These are phyloP conservation scores for Carterocephalus palaemon DNA, from an alignment of 2,888 invertebrate genomes.

Conservation along the genomic window DNA sequence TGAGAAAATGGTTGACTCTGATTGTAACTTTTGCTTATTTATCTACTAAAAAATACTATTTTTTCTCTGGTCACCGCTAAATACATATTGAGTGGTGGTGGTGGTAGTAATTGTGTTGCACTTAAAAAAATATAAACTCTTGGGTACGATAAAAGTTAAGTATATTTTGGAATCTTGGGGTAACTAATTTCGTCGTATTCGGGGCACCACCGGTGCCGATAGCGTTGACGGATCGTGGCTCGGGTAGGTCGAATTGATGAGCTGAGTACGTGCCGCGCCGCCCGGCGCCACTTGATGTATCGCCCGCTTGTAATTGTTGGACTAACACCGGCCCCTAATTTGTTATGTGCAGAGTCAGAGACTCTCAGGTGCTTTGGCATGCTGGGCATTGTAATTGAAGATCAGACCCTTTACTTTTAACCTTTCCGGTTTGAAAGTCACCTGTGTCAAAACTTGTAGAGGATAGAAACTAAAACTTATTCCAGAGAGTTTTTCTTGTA, in stretches of 20 bases:
- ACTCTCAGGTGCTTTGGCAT: slow-evolving; percentile 43
- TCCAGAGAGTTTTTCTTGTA: too few relatives aligned
- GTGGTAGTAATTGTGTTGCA: too few relatives aligned
- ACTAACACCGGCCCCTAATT: slow-evolving; percentile 70
- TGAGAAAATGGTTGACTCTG: too few relatives aligned
- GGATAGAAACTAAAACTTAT: too few relatives aligned
- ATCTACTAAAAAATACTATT: too few relatives aligned
- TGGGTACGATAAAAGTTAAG: slow-evolving; percentile 2
- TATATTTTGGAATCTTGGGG: slow-evolving; percentile 2
- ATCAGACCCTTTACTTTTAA: too few relatives aligned
- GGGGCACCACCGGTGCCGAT: slow-evolving; percentile 45
- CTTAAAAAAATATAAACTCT: too few relatives aligned
- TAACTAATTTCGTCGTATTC: slow-evolving; percentile 37
- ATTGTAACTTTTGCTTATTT: too few relatives aligned
- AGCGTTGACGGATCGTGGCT: slow-evolving; percentile 69
- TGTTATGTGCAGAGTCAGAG: slow-evolving; percentile 48
- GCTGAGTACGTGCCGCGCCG: slow-evolving; percentile 63
- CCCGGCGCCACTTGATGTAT: slow-evolving; percentile 64
- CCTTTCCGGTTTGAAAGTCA: too few relatives aligned
- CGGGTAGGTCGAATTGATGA: slow-evolving; percentile 66
- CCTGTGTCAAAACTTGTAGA: too few relatives aligned
- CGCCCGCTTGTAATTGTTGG: slow-evolving; percentile 70
- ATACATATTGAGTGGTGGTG: too few relatives aligned
- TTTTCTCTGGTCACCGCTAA: too few relatives aligned
- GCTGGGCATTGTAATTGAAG: slow-evolving; percentile 60